Base-by-base conservation (phyloP, 2,888 invertebrate species). In the Phyto melanocephala region DNA sequence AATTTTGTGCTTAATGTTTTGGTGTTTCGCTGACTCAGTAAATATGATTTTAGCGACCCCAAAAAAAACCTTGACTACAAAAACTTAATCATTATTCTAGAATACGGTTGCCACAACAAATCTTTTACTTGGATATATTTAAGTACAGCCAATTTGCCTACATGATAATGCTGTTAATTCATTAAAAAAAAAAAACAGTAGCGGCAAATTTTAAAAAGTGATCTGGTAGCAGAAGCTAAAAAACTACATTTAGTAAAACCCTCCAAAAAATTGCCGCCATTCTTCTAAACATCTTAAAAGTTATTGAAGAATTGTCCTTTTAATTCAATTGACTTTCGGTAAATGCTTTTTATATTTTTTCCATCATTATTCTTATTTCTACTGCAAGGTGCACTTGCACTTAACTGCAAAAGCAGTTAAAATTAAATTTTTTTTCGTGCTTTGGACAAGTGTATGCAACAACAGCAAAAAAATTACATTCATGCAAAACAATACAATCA, bases 331-430 rank as follows among this genome's bases (percentile, higher is more conserved):
- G 24, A 54, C 28, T 28, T 50, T 28, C 54, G 54, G 54, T 54
- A 54, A 7, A 13, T 54, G 24, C 54, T 54, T 58, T 58, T 58
- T n/a, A 17, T 17, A 42, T 70, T 33, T 56, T 33, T 33, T 40
- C n/a, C n/a, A n/a, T n/a, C n/a, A n/a, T n/a, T 22, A 7, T 70
- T 37, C n/a, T 52, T 28, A 5, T 63, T 72, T 42, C 5, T 35
- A 45, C 40, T 42, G 54, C 74, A 74, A 74, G 74, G 63, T 74
- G 74, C 63, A 58, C 58, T 70, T 58, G 45, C 56, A 74, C 54
- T 54, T 65, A 42, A 6, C n/a, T n/a, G n/a, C 42, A n/a, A 50
- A 3, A 33, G 37, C 37, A 60, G 47, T 54, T 68, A 28, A 54
- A 42, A n/a, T n/a, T n/a, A n/a, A n/a, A n/a, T n/a, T 5, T 54